Conservation (phyloP, 2,888 invertebrate genomes). For the Isotomurus palustris region DNA sequence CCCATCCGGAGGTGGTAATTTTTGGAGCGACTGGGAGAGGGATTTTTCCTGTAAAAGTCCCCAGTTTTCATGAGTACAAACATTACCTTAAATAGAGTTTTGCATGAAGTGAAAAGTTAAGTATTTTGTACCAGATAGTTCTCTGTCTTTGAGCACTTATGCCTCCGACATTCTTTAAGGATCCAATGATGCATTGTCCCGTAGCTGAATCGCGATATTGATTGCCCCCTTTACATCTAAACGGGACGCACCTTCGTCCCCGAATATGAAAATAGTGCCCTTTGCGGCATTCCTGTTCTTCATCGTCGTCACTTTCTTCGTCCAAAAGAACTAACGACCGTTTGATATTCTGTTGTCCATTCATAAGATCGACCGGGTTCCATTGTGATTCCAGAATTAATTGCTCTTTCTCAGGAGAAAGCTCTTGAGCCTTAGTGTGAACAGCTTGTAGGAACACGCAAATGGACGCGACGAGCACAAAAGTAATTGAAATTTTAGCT, state of each 20-base stretch:
- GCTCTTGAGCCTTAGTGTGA: too few species aligned
- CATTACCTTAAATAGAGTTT: background rate
- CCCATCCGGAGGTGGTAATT: too few species aligned
- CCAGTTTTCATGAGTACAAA: background rate
- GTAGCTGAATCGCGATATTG: background rate
- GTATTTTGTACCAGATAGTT: background rate
- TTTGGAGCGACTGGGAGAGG: too few species aligned
- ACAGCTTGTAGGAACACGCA: too few species aligned
- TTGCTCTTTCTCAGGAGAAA: too few species aligned
- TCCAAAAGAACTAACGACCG: background rate
- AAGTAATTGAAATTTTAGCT: too few species aligned
- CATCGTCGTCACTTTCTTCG: background rate
- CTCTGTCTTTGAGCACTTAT: background rate
- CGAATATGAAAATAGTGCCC: constrained; percentile 3
- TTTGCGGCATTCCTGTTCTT: background rate
- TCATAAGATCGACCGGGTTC: too few species aligned
- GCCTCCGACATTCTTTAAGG: background rate
- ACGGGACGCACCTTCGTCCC: background rate
- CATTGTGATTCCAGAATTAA: too few species aligned
- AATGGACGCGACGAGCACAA: too few species aligned
- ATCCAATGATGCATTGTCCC: constrained; percentile 1
- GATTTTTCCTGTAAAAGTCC: too few species aligned
- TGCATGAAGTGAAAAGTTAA: background rate
- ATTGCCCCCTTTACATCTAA: constrained; percentile 2
- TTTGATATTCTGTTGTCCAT: too few species aligned